phyloP scores from a whole-genome alignment of 1,140 invertebrate species.

The Listronotus bonariensis region DNA sequence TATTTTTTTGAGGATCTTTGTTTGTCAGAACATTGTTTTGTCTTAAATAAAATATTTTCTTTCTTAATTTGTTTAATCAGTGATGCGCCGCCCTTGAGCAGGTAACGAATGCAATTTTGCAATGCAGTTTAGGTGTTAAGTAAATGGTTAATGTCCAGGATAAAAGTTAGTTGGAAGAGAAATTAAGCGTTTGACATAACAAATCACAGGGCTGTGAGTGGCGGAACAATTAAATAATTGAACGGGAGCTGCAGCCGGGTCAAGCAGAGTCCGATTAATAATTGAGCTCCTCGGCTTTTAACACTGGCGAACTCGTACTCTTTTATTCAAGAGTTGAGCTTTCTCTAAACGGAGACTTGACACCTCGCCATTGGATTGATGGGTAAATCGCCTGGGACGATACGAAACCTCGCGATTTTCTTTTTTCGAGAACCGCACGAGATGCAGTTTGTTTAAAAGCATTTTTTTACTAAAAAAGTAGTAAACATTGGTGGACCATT shows the following conservation, averaged over 20 bases:
- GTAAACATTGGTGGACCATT: too few species aligned
- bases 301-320: slow-evolving; percentile 53
- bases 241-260: slow-evolving; percentile 52
- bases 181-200: slow-evolving; percentile 56
- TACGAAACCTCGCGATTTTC: slow-evolving; percentile 8
- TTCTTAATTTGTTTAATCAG: too few species aligned
- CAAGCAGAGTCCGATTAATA: slow-evolving; percentile 54
- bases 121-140: slow-evolving; percentile 27
- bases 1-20: too few species aligned
- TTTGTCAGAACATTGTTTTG: too few species aligned
- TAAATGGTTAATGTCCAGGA: slow-evolving; percentile 40
- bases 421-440: slow-evolving; percentile 10
- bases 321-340: slow-evolving; percentile 56
- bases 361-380: slow-evolving; percentile 55
- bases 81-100: too few species aligned
- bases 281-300: slow-evolving; percentile 56
- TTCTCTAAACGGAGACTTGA: slow-evolving; percentile 55
- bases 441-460: too few species aligned
- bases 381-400: slow-evolving; percentile 49
- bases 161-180: slow-evolving; percentile 40
- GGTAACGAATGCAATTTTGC: too few species aligned
- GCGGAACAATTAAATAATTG: slow-evolving; percentile 57
- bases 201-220: slow-evolving; percentile 54
- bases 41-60: too few species aligned
- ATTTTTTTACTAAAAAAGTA: too few species aligned